Evolutionary conservation across 2,888 invertebrate species (phyloP), one percentile per base, ranked within the genome.

Genomic region (Erynnis tages): DNA sequence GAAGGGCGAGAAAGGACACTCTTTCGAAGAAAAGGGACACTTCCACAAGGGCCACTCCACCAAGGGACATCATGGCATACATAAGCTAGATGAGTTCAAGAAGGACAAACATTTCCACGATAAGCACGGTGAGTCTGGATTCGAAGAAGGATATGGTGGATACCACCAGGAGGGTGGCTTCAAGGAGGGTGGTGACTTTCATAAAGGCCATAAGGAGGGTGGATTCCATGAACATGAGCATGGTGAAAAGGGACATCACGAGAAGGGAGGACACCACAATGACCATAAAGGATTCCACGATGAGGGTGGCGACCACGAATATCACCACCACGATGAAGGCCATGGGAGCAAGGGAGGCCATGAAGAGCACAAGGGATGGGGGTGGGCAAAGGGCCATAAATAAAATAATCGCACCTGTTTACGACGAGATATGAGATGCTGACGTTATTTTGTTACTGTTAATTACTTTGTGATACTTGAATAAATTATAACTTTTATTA

Each of bases 71-170:
- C 96, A 96, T 71, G 94, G 95, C 62, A 91, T 96, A 2, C 95
- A 96, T 84, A 96, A 96, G 75, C 74, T 94, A 75, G 95, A 96
- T 77, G 96, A 96, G 78, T 95, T 92, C 82, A 95, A 95, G 73
- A 96, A 96, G 76, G 94, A 96, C 67, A 95, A 96, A 66, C 94
- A 96, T 74, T 96, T 95, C 92, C 95, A 93, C 74, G 96, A 96
- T 65, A 95, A 96, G 73, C 93, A 95, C 67, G 95, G 96, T 61
- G 94, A 94, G 61, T 93, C 93, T 50, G 95, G 94, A 1, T 94
- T 94, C 62, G 94, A 95, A 77, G 94, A 94, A 72, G 94, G 94
- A 58, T 94, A 96, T 69, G 95, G 95, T 44, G 94, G 92, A 32
- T 92, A 93, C 76, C 93, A 95, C 69, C 92, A 95, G 65, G 93